These are phyloP conservation scores for Julus scanicus DNA, from an alignment of 2,888 invertebrate species.

Conservation along the genomic window DNA sequence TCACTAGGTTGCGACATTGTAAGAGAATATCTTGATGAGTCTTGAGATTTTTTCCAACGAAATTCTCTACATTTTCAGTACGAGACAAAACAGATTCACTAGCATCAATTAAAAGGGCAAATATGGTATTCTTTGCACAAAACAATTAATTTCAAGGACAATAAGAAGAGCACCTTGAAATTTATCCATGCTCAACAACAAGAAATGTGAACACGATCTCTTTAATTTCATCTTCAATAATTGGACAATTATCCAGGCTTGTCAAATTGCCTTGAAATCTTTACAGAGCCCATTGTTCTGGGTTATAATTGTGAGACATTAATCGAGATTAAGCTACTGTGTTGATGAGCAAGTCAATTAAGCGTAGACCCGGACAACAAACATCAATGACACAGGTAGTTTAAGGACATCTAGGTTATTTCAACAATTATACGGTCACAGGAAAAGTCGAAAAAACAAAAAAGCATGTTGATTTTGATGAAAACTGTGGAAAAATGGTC, in stretches of 20 bases:
- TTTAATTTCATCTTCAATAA: constrained; percentile 10
- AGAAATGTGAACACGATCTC: background rate
- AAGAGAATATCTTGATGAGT: no score
- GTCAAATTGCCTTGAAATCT: background rate
- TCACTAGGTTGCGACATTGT: no score
- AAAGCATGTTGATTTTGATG: no score
- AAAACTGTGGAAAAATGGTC: no score
- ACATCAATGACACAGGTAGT: background rate
- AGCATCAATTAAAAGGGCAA: background rate
- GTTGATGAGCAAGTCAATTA: background rate
- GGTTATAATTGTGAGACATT: background rate
- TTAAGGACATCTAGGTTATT: background rate
- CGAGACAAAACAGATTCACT: background rate
- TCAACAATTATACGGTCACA: no score
- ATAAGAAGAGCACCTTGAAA: constrained; percentile 15
- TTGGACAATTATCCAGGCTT: background rate
- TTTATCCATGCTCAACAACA: background rate
- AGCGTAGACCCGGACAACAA: background rate
- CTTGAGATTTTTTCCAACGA: no score
- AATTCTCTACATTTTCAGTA: background rate
- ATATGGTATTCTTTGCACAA: background rate
- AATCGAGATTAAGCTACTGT: constrained; percentile 17
- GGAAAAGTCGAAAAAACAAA: no score
- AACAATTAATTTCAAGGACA: background rate
- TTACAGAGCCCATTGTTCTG: background rate